Evolutionary conservation across 2,113 vertebrate species (phyloP).

Genomic region (Pseudorasbora parva): DNA sequence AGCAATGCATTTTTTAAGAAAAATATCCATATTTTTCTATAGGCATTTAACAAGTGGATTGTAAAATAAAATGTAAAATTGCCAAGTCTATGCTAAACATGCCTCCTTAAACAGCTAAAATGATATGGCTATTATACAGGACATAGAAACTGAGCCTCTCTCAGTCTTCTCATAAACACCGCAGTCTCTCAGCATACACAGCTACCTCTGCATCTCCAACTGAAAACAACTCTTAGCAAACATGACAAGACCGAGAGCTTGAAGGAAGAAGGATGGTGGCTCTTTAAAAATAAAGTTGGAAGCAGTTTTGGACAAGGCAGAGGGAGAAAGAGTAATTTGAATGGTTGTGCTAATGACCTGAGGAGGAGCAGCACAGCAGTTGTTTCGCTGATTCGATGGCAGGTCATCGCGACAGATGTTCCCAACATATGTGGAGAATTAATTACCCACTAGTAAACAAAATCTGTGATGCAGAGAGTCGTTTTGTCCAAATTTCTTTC

Average conservation of each 20-base stretch:
- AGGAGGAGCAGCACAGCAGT: constrained; percentile 89
- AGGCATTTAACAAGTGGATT: not conserved
- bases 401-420: constrained; percentile 99
- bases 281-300: constrained; percentile 63
- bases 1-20: too few relatives aligned
- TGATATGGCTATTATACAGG: not conserved
- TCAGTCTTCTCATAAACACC: not conserved
- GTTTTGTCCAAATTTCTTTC: constrained; percentile 98
- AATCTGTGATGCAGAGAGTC: constrained; percentile 93
- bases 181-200: not conserved
- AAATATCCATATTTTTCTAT: too few relatives aligned
- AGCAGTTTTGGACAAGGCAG: constrained; percentile 61
- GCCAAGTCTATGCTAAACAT: not conserved
- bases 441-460: constrained; percentile 99
- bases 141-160: not conserved
- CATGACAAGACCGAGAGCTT: not conserved
- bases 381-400: constrained; percentile 91
- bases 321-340: constrained; percentile 75
- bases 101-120: not conserved
- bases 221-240: constrained; percentile 9
- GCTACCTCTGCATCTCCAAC: not conserved
- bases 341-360: constrained; percentile 89
- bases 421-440: constrained; percentile 99
- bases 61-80: not conserved
- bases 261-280: constrained; percentile 30